Percentiles rank a stretch among this genome's conserved stretches.
These are phyloP conservation scores for Solenopsis invicta DNA, from an alignment of 1,140 invertebrate species.

Conservation along the genomic window DNA sequence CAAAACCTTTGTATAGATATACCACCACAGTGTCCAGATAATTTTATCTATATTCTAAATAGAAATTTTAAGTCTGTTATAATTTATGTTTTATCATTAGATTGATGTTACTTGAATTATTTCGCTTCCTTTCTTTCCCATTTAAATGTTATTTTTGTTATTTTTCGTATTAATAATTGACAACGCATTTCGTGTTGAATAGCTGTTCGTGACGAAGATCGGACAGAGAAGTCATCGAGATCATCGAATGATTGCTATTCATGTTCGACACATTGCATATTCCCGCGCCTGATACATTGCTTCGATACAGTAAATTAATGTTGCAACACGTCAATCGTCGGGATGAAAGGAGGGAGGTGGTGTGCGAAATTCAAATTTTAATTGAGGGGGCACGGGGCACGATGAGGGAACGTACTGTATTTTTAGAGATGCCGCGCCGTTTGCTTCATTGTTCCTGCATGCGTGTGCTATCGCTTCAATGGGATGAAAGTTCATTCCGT, in stretches of 20 bases:
- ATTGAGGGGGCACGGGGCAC: background rate
- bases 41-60: background rate
- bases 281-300: background rate
- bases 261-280: background rate
- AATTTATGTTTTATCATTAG: background rate
- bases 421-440: background rate
- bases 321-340: conserved; percentile 14
- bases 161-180: background rate
- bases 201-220: background rate
- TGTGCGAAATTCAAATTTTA: conserved; percentile 48
- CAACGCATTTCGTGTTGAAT: background rate
- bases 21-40: background rate
- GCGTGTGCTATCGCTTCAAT: background rate
- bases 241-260: background rate
- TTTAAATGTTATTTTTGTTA: background rate
- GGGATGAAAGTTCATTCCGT: background rate
- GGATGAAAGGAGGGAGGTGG: background rate
- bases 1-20: no score
- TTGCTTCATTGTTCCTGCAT: background rate
- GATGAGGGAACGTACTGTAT: background rate
- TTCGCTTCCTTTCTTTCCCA: background rate
- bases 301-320: conserved; percentile 35
- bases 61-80: background rate
- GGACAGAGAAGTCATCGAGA: conserved; percentile 25
- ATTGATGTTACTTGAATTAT: background rate